Evolutionary conservation across 2,797 vertebrate genomes (phyloP).

Genomic region (Zalophus californianus): DNA sequence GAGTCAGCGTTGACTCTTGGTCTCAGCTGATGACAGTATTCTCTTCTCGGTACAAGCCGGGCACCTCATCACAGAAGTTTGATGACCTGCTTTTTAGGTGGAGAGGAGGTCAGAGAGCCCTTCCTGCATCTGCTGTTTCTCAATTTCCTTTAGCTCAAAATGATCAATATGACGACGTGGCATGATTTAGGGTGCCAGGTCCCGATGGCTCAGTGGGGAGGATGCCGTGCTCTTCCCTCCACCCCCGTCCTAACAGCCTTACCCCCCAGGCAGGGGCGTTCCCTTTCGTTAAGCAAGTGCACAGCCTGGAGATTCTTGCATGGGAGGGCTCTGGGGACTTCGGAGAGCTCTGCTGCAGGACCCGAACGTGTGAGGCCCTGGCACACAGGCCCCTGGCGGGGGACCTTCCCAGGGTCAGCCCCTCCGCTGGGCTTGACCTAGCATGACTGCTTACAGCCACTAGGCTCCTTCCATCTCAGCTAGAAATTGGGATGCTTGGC

Average conservation of each 20-base stretch:
- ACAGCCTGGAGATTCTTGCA: background rate
- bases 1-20: background rate
- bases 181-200: fast-evolving
- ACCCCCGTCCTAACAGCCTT: background rate
- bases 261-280: background rate
- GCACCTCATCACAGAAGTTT: background rate
- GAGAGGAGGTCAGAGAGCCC: background rate
- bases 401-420: background rate
- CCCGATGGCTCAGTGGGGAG: background rate
- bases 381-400: background rate
- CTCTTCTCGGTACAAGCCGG: background rate
- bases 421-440: background rate
- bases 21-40: background rate
- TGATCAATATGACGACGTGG: background rate
- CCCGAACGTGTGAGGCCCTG: background rate
- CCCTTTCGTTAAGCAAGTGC: background rate
- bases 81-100: background rate
- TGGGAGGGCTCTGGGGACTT: background rate
- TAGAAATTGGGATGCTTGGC: no score
- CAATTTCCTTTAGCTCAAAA: background rate
- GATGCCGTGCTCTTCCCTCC: background rate
- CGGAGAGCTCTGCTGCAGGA: background rate
- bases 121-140: background rate
- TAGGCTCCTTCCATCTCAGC: background rate
- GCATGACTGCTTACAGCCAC: background rate